Base-by-base conservation (phyloP, 2,113 vertebrate genomes). In the Urocynchramus pylzowi region DNA sequence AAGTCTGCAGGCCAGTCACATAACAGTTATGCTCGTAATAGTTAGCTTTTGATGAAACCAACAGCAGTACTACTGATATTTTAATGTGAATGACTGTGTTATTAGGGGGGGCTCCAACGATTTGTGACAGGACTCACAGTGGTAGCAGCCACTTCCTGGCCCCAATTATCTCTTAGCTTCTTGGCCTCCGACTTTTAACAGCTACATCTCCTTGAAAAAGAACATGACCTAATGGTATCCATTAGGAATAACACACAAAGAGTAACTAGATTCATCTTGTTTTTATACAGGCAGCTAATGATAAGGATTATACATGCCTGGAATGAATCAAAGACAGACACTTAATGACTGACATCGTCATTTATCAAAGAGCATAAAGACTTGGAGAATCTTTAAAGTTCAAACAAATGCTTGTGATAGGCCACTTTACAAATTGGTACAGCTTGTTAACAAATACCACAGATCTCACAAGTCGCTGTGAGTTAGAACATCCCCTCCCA, bases 341-440 rank as follows among this genome's bases (percentile, higher is more conserved):
- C 15, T 47, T 52, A 89, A 85, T 76, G 70, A 90, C 70, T 73
- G 89, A 94, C 69, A 39, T 15, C 7, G 2, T 45, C 50, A 89
- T 82, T 84, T 89, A 89, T 78, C 56, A 93, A 91, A 91, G 60
- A 93, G 27, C 20, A 52, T 47, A 78, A 71, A 77, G 68, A 45
- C 37, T 67, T 54, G 10, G 35, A 82, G 44, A 87, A 87, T 60
- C 78, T 75, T 68, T 52, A 53, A 60, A 91, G 24, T 79, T 87
- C 54, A 78, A 91, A 74, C n/a, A 81, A 87, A 87, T 60, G 44
- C 35, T 63, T 84, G 35, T 42, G 60, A 64, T 60, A 67, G 57
- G 44, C 57, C 28, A 50, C 24, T 78, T 81, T 41, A 91, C 63
- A 77, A 94, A 84, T 52, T 31, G 44, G 31, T 35, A 86, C 47